Evolutionary conservation across 2,113 vertebrate species (phyloP).

Genomic region (Piaya cayana): DNA sequence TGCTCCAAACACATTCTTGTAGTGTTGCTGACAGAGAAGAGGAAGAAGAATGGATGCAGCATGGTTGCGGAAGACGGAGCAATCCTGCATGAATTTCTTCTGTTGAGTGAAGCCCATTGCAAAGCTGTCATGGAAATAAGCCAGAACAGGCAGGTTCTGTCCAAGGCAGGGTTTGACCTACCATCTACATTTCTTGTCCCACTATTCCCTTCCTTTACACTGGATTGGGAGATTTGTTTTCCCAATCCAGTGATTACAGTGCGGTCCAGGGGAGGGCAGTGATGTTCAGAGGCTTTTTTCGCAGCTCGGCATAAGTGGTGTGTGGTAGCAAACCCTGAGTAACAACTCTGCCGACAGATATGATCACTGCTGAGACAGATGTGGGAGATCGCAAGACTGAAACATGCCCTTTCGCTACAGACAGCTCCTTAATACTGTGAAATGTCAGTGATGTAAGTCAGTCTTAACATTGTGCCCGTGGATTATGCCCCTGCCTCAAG

Average conservation of each 20-base stretch:
- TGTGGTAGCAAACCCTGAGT: background rate
- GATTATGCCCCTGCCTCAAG: background rate
- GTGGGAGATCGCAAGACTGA: background rate
- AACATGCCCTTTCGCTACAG: background rate
- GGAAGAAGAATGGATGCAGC: background rate
- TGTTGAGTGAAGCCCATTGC: background rate
- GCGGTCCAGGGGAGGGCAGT: background rate
- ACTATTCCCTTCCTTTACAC: background rate
- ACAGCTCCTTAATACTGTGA: background rate
- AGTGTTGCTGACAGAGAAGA: background rate
- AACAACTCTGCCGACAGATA: background rate
- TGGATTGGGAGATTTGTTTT: background rate
- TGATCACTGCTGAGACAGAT: background rate
- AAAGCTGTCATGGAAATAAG: background rate
- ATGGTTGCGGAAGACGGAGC: background rate
- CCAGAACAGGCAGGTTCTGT: background rate
- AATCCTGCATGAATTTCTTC: background rate
- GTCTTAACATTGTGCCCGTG: background rate
- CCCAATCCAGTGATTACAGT: background rate
- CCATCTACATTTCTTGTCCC: background rate
- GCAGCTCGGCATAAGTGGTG: fast-evolving
- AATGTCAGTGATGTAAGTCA: background rate
- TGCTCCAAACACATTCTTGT: background rate
- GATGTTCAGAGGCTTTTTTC: background rate
- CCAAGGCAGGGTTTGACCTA: background rate